Base-by-base conservation (phyloP, 1,140 invertebrate species). In the Drosophila tropicalis region DNA sequence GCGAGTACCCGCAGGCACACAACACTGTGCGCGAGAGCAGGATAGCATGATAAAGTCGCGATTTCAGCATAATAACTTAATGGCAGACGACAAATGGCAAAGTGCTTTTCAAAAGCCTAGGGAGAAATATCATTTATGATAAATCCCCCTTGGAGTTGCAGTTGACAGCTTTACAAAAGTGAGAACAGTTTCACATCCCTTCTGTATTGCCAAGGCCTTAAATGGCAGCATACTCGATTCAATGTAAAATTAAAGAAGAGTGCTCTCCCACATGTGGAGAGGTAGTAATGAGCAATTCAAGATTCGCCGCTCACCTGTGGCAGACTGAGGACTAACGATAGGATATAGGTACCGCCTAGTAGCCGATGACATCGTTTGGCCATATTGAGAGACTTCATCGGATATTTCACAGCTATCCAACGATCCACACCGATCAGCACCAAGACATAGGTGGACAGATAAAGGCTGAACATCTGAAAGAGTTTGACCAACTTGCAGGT, bases 401-500 rank as follows among this genome's bases (percentile, higher is more conserved):
- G 96, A 92, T 96, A 96, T 66, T 96, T 94, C 1, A 97, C 95
- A 1, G 96, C 96, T 41, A 96, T 92, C 93, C 96, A 97, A 60
- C 96, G 93, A 83, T 97, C 96, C 25, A 97, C 93, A 5, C 96
- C 96, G 74, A 97, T 97, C 9, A 97, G 93, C 4, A 97, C 96
- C 19, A 97, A 92, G 22, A 97, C 94, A 89, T 96, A 97, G 0
- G 96, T 97, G 47, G 96, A 97, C n/a, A 97, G 92, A 91, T 97
- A 97, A 5, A 97, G 93, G 58, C 95, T 95, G 81, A 96, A 96
- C 94, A 97, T 95, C 92, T 97, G 96, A 13, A 96, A 91, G 79
- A 96, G 97, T 91, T 97, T 97, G 75, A 97, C 95, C 13, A 96
- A 66, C 92, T 97, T 97, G 91, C 97, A 98, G 29, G 94, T 94